Percentiles rank a stretch among this genome's conserved stretches.
Evolutionary conservation across 2,888 invertebrate species (phyloP).

Genomic region (Sesia bembeciformis): DNA sequence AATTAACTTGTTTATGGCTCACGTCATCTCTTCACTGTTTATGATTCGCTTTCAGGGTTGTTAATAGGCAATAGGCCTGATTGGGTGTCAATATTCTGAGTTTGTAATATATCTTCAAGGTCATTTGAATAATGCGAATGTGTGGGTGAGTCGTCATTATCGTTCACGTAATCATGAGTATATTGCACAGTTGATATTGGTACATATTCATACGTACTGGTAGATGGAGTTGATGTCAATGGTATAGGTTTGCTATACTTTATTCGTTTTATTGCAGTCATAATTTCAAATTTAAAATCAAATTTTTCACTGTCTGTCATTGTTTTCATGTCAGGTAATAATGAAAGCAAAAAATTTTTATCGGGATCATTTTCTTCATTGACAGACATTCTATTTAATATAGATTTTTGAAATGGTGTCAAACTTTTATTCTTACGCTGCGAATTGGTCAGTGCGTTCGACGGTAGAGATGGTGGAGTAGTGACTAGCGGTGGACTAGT

Average conservation of each 20-base stretch:
- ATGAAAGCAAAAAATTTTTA: conserved; percentile 4
- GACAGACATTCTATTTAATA: conserved; percentile 9
- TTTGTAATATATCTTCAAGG: conserved; percentile 5
- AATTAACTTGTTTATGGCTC: conserved; percentile 4
- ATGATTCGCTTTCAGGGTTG: conserved; percentile 5
- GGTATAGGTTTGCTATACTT: conserved; percentile 4
- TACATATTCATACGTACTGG: conserved; percentile 6
- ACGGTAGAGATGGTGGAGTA: conserved; percentile 3
- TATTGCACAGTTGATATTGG: conserved; percentile 6
- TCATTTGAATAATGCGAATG: conserved; percentile 4
- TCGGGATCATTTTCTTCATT: conserved; percentile 8
- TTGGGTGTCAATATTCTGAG: conserved; percentile 4
- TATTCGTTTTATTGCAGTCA: conserved; percentile 3
- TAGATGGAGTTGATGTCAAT: conserved; percentile 4
- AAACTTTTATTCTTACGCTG: conserved; percentile 2
- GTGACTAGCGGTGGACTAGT: conserved; percentile 4
- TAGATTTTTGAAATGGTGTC: conserved; percentile 8
- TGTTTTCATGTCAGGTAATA: conserved; percentile 6
- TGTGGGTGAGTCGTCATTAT: conserved; percentile 4
- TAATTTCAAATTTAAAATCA: conserved; percentile 4
- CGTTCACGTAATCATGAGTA: conserved; percentile 2
- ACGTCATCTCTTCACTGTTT: conserved; percentile 4
- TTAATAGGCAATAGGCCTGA: conserved; percentile 1
- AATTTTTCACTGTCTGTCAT: conserved; percentile 6
- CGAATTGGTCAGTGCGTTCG: conserved; percentile 3